phyloP scores from a whole-genome alignment of 2,113 vertebrate genomes.

The Alectura lathami region DNA sequence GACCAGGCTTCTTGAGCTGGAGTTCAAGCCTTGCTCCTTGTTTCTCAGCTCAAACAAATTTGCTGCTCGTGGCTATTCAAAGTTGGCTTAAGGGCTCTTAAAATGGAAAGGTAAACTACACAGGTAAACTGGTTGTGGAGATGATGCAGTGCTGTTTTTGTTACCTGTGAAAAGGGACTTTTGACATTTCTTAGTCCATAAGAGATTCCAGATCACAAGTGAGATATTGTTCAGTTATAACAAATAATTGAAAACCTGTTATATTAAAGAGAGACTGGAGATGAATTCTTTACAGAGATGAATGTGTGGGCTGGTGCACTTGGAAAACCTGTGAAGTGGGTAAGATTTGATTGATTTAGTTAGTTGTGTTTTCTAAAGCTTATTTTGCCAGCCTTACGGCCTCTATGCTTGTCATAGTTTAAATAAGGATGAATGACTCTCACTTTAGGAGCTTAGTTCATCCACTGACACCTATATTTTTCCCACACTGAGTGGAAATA shows the following conservation, averaged over 20 bases:
- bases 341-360: background rate
- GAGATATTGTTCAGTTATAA: background rate
- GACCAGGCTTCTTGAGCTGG: too few relatives aligned
- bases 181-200: background rate
- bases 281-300: background rate
- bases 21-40: background rate
- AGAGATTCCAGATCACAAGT: background rate
- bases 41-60: background rate
- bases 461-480: background rate
- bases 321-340: background rate
- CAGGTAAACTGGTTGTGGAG: background rate
- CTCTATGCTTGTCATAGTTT: background rate
- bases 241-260: background rate
- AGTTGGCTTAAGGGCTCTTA: background rate
- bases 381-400: background rate
- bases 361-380: background rate
- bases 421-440: background rate
- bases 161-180: background rate
- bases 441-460: background rate
- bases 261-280: background rate
- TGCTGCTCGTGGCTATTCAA: background rate
- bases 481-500: background rate
- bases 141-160: background rate
- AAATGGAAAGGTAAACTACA: background rate
- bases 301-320: fast-evolving